A percentile compares a stretch with the other conserved stretches of the same genome.
Evolutionary conservation across 2,113 vertebrate genomes (phyloP).

Genomic region (Pogonocichla stellata): DNA sequence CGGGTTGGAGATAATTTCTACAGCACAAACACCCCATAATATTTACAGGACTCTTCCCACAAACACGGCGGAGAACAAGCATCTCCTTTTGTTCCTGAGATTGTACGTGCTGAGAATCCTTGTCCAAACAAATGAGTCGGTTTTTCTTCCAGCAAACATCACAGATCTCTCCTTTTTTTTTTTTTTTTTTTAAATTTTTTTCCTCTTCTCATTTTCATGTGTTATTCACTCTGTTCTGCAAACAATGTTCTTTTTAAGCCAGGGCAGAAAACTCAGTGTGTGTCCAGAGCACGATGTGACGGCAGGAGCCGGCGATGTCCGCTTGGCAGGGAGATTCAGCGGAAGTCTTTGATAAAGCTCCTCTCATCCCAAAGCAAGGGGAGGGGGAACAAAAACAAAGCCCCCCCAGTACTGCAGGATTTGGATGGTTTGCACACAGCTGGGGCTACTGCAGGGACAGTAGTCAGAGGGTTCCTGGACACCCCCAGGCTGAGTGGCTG

Average conservation of each 20-base stretch:
- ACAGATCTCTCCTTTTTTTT: background rate
- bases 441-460: background rate
- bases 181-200: background rate
- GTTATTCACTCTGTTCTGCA: background rate
- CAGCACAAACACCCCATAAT: background rate
- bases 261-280: constrained; percentile 6
- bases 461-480: background rate
- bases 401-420: background rate
- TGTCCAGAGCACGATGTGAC: background rate
- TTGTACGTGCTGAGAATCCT: constrained; percentile 51
- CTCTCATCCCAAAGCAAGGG: constrained; percentile 10
- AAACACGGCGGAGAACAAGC: background rate
- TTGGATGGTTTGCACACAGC: background rate
- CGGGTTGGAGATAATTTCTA: background rate
- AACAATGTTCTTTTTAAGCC: constrained; percentile 42
- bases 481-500: background rate
- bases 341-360: constrained; percentile 37
- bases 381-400: background rate
- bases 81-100: constrained; percentile 5
- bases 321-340: background rate
- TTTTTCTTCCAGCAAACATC: constrained; percentile 24
- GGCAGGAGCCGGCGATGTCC: background rate
- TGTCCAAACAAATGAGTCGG: background rate
- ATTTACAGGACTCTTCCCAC: constrained; percentile 14
- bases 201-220: background rate